These are phyloP conservation scores for Caenorhabditis panamensis DNA, from an alignment of 2,888 invertebrate genomes.

Conservation along the genomic window DNA sequence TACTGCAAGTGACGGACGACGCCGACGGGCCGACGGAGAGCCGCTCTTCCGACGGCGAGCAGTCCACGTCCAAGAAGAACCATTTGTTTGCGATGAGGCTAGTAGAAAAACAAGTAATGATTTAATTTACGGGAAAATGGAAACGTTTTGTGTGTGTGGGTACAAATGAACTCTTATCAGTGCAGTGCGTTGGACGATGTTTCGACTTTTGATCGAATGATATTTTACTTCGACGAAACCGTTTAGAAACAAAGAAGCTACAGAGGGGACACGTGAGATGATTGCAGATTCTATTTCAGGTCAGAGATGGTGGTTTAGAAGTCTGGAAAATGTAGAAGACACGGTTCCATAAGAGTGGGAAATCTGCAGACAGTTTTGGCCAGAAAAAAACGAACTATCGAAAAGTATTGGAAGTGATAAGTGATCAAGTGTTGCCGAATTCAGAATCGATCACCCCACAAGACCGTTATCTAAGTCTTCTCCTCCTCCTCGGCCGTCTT, in stretches of 20 bases:
- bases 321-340: too few relatives aligned
- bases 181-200: too few relatives aligned
- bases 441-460: slow-evolving; percentile 58
- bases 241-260: background rate
- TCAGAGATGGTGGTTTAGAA: background rate
- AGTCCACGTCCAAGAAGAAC: slow-evolving; percentile 52
- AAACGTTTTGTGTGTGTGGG: slow-evolving; percentile 11
- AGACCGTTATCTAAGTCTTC: slow-evolving; percentile 46
- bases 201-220: slow-evolving; percentile 45
- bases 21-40: slow-evolving; percentile 21
- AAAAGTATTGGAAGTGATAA: slow-evolving; percentile 17
- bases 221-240: slow-evolving; percentile 25
- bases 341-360: too few relatives aligned
- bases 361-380: background rate
- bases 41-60: slow-evolving; percentile 35
- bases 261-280: slow-evolving; percentile 12
- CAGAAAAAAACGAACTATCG: slow-evolving; percentile 5
- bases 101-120: slow-evolving; percentile 31
- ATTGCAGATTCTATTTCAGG: background rate
- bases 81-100: slow-evolving; percentile 27
- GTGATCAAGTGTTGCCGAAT: slow-evolving; percentile 45
- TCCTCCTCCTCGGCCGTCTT: slow-evolving; percentile 17
- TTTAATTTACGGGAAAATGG: slow-evolving; percentile 1
- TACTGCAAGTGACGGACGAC: slow-evolving; percentile 54
- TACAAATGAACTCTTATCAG: slow-evolving; percentile 50